A percentile compares a stretch with the other conserved stretches of the same genome.
These are phyloP conservation scores for Silurus meridionalis DNA, from an alignment of 2,113 vertebrate species.

Conservation along the genomic window DNA sequence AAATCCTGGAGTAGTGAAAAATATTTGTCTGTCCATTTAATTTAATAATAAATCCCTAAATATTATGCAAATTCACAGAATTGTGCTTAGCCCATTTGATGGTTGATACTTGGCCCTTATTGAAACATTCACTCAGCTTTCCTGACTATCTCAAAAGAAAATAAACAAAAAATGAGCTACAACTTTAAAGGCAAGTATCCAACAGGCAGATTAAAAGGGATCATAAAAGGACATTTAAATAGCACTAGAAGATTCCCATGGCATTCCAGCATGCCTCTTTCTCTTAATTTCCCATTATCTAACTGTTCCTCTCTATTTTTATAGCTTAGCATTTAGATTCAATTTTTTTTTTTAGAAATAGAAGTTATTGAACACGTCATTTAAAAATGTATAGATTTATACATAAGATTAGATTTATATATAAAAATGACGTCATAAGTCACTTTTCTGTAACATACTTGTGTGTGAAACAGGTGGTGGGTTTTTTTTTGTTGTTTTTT, in stretches of 20 bases:
- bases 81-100: background rate
- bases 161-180: constrained; percentile 21
- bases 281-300: constrained; percentile 46
- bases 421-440: background rate
- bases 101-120: background rate
- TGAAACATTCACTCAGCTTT: constrained; percentile 19
- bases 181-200: constrained; percentile 14
- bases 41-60: background rate
- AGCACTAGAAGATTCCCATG: constrained; percentile 48
- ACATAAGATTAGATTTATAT: too few relatives aligned
- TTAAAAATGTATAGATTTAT: background rate
- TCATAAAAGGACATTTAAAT: constrained; percentile 46
- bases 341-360: background rate
- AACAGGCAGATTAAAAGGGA: constrained; percentile 29
- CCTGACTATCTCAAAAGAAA: constrained; percentile 23
- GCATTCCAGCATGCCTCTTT: constrained; percentile 35
- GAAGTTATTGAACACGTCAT: background rate
- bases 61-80: background rate
- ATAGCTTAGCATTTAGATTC: background rate
- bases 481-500: background rate
- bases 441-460: background rate
- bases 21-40: background rate
- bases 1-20: background rate
- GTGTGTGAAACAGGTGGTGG: background rate
- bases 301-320: constrained; percentile 40